These are phyloP conservation scores for Agrochola lychnidis DNA, from an alignment of 2,888 invertebrate species.

Conservation along the genomic window DNA sequence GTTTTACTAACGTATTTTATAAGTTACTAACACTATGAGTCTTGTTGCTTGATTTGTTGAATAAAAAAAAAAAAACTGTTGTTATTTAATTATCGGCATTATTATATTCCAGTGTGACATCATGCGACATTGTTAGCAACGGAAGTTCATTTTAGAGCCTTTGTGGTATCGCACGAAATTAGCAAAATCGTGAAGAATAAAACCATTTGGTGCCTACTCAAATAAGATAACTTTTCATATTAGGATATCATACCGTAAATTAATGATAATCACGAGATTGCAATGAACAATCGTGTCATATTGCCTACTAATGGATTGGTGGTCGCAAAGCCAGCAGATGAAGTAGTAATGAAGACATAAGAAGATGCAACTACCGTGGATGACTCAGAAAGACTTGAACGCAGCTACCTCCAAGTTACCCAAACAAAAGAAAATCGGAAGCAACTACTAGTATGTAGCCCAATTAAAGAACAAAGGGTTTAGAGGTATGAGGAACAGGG, in stretches of 20 bases:
- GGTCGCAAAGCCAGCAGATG: no score
- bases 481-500: no score
- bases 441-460: not conserved
- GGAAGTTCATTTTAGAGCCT: constrained; percentile 27
- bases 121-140: not conserved
- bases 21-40: no score
- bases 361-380: not conserved
- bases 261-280: not conserved
- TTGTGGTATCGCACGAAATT: not conserved
- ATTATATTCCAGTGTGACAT: constrained; percentile 10
- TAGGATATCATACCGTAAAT: not conserved
- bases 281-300: not conserved
- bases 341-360: not conserved
- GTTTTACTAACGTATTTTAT: no score
- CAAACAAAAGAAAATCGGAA: not conserved
- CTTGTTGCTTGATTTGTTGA: no score
- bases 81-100: not conserved
- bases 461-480: no score
- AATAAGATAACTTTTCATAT: not conserved
- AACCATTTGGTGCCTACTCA: not conserved
- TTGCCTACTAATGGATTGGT: not conserved
- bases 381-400: not conserved
- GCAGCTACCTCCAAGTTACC: not conserved
- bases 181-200: not conserved
- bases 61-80: no score